Base-by-base conservation (phyloP, 2,888 invertebrate species). In the Apodemia duryi region DNA sequence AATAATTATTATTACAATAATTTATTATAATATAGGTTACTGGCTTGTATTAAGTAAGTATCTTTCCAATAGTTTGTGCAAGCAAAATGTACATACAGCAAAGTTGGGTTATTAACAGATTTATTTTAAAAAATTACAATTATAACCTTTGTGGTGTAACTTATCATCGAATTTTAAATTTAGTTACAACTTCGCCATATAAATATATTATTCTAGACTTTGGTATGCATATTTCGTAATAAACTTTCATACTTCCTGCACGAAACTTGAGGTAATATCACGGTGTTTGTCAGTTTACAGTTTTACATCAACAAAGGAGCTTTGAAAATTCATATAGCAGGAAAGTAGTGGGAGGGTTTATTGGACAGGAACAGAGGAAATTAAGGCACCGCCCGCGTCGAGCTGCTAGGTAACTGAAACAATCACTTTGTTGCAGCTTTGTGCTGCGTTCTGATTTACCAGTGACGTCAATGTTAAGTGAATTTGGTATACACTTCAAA, bases 281-380 rank as follows among this genome's bases (percentile, higher is more conserved):
- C 54, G 6, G 57, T 57, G 32, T 57, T 57, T 57, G 57, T 57
- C 57, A 57, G 57, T 61, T 61, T 61, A 43, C 38, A 61, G 61
- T 63, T 63, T 63, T 41, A 41, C 13, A 49, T 49, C 62, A 63
- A 51, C 29, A 68, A 62, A 63, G 61, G 41, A 61, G 60, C 66
- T 67, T 67, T 67, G 38, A 67, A 68, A 67, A 64, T 65, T 68
- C 64, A 52, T 68, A 65, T 68, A 65, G 65, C 65, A 52, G 38
- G 28, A 65, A 65, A 57, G 65, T 63, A 63, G 65, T 63, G 61
- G 49, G 66, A 67, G 70, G 71, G 72, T 77, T 74, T 78, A 78
- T 79, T 77, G 68, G 71, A 72, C 70, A 69, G 69, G 71, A 70
- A 67, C 63, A 70, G 68, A 71, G 71, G 72, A 74, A 77, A 79